Conservation (phyloP, 2,113 vertebrate species). For the Xyrauchen texanus region DNA sequence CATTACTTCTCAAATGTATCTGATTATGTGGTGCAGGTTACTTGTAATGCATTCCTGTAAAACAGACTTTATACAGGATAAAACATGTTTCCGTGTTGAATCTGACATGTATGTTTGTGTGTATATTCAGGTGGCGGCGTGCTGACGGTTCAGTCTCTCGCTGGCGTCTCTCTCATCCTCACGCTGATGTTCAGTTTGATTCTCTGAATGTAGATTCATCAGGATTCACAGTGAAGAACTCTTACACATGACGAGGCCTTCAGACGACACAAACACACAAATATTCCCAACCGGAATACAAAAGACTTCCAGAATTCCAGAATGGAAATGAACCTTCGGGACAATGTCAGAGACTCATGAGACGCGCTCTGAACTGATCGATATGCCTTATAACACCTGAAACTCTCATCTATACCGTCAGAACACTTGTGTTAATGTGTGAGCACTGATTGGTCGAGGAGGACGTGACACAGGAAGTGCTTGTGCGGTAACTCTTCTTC, state of each 20-base stretch:
- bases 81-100: not conserved
- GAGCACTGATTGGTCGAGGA: slow-evolving; percentile 5
- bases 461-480: not conserved
- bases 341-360: slow-evolving; percentile 64
- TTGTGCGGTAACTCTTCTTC: not conserved
- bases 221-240: slow-evolving; percentile 76
- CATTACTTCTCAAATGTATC: no score
- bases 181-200: slow-evolving; percentile 78
- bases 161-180: slow-evolving; percentile 77
- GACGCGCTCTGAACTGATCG: slow-evolving; percentile 79
- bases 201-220: slow-evolving; percentile 87
- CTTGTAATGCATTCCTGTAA: no score
- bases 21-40: no score
- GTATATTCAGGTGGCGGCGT: slow-evolving; percentile 64
- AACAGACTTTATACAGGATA: no score
- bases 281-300: slow-evolving; percentile 68
- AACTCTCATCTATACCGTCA: slow-evolving; percentile 42
- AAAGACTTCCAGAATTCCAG: not conserved
- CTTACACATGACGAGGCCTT: slow-evolving; percentile 69
- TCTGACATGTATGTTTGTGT: not conserved
- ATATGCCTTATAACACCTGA: slow-evolving; percentile 97
- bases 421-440: slow-evolving; percentile 81
- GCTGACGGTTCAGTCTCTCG: slow-evolving; percentile 56
- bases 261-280: slow-evolving; percentile 68
- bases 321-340: no score